These are phyloP conservation scores for Bradynema listronoti DNA, from an alignment of 1,140 invertebrate genomes.

Conservation along the genomic window DNA sequence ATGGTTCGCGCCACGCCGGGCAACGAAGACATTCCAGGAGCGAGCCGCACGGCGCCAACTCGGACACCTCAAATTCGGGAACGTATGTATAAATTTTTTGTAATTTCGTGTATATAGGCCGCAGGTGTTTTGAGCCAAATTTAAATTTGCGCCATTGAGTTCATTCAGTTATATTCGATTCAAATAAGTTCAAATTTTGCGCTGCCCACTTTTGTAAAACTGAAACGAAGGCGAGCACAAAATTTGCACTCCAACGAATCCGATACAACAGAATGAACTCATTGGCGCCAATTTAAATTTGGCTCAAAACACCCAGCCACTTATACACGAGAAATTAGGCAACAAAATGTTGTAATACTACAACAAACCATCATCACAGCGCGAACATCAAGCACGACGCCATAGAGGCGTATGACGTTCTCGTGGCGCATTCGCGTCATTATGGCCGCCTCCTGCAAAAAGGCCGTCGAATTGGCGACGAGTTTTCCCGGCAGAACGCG, in stretches of 20 bases:
- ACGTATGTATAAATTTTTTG: slow-evolving; percentile 1
- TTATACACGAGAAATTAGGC: too few relatives aligned
- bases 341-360: too few relatives aligned
- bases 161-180: too few relatives aligned
- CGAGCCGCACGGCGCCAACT: slow-evolving; percentile 85
- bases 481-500: slow-evolving; percentile 77
- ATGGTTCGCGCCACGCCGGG: slow-evolving; percentile 74
- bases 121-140: slow-evolving; percentile 4
- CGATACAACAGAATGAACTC: too few relatives aligned
- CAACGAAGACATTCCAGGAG: slow-evolving; percentile 90
- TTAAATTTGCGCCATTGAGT: not conserved
- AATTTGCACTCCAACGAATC: too few relatives aligned
- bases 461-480: slow-evolving; percentile 81
- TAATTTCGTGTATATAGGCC: not conserved
- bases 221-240: slow-evolving; percentile 6
- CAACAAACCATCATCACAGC: slow-evolving; percentile 80
- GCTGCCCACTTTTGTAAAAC: slow-evolving; percentile 17
- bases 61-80: slow-evolving; percentile 69
- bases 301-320: too few relatives aligned
- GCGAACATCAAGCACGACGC: slow-evolving; percentile 87
- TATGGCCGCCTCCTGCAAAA: slow-evolving; percentile 92
- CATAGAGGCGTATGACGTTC: slow-evolving; percentile 89
- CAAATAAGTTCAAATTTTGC: not conserved
- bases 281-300: too few relatives aligned
- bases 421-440: slow-evolving; percentile 96